Evolutionary conservation across 2,888 invertebrate species (phyloP), one percentile per base, ranked within the genome.

Genomic region (Drymonia ruficornis): DNA sequence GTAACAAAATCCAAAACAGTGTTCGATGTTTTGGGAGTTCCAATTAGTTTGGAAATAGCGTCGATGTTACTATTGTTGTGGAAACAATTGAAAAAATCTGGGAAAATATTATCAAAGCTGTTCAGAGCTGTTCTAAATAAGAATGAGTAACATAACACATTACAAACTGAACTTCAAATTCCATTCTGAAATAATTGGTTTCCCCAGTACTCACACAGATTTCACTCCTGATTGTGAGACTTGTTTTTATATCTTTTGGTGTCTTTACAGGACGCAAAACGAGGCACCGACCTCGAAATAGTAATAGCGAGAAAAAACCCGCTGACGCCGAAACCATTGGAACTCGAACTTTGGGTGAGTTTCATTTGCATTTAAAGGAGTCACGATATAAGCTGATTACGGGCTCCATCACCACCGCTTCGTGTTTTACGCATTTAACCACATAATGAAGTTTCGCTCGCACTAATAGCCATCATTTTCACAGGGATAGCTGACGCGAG

Each of bases 251-350:
- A 29, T 50, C 49, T 36, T 45, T 47, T 49, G n/a, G n/a, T 49
- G 34, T 45, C 11, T 45, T 45, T 87, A 57, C 87, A 96, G 96
- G 95, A 96, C 79, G 94, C 96, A 36, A 96, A 95, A 82, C 94
- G 95, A 62, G 97, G 97, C 55, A 95, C 95, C 8, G 97, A 97
- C 86, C 88, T 98, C 72, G 97, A 97, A 83, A 96, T 96, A 78
- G 94, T 97, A 56, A 94, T 96, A 63, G 96, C 96, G 8, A 94
- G 95, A 74, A 97, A 97, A 76, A 97, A 97, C 87, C 95, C 96
- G 44, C 91, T 95, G 76, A 95, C 95, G 68, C 94, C 96, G 59
- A 96, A 96, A 81, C 96, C 96, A 55, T 95, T 97, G 70, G 95
- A 96, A 84, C 93, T 98, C 78, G 98, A 98, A 87, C 90, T 98